Conservation (phyloP, 2,113 vertebrate species). For the Oryzias javanicus region DNA sequence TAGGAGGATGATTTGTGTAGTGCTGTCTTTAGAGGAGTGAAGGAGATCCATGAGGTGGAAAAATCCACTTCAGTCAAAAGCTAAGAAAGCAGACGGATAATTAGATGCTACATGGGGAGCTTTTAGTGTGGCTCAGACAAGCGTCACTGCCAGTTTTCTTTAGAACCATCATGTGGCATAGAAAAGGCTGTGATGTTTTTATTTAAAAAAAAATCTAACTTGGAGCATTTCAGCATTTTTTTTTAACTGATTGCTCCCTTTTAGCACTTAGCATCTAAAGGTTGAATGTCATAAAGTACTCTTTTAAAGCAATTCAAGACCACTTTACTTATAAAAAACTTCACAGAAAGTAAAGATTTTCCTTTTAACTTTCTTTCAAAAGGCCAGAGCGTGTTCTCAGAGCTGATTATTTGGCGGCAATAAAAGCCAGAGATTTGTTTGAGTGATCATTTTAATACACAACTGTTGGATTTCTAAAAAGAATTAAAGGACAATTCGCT, state of each 20-base stretch:
- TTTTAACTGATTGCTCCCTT: conserved; percentile 26
- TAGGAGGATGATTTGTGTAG: conserved; percentile 27
- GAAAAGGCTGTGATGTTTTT: conserved; percentile 37
- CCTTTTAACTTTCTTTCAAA: no score
- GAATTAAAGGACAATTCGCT: conserved; percentile 41
- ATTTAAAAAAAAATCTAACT: conserved; percentile 26
- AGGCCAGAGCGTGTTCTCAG: conserved; percentile 3
- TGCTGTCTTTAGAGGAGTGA: conserved; percentile 25
- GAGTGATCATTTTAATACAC: conserved; percentile 63
- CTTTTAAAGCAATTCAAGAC: no score
- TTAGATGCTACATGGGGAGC: conserved; percentile 18
- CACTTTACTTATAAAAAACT: no score
- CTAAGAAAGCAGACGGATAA: conserved; percentile 38
- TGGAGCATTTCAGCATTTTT: conserved; percentile 14
- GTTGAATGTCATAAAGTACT: no score
- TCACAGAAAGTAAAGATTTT: no score
- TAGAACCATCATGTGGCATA: conserved; percentile 8
- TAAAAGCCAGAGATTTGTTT: conserved; percentile 58
- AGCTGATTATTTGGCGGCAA: conserved; percentile 49
- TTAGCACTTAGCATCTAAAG: background rate
- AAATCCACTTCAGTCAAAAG: conserved; percentile 26
- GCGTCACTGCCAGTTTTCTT: conserved; percentile 14
- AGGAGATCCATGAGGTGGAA: conserved; percentile 7
- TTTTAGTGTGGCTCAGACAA: conserved; percentile 34
- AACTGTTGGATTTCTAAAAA: conserved; percentile 37